phyloP scores from a whole-genome alignment of 2,113 vertebrate species.

The Ursus arctos region DNA sequence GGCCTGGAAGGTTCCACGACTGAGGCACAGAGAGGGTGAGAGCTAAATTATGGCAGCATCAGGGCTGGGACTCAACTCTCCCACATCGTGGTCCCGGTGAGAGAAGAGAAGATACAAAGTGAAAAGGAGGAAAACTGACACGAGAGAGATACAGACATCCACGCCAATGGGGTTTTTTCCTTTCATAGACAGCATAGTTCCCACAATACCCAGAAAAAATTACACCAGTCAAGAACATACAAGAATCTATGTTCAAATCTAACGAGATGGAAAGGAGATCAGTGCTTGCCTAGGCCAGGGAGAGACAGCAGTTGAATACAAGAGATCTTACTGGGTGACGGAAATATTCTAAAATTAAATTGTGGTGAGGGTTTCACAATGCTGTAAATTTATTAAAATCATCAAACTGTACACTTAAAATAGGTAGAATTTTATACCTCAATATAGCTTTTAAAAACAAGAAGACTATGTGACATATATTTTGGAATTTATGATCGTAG shows the following conservation, averaged over 20 bases:
- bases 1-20: not conserved
- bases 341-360: conserved; percentile 51
- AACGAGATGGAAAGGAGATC: conserved; percentile 43
- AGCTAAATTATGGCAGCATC: not conserved
- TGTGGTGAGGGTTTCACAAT: not conserved
- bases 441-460: conserved; percentile 45
- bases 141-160: not conserved
- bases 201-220: conserved; percentile 28
- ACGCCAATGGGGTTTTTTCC: not conserved
- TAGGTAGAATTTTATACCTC: not conserved
- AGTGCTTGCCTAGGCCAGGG: not conserved
- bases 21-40: not conserved
- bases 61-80: not conserved
- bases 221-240: not conserved
- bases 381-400: not conserved
- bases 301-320: not conserved
- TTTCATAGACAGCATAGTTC: conserved; percentile 6
- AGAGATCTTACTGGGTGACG: not conserved
- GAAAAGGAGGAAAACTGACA: conserved; percentile 49
- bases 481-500: conserved; percentile 16
- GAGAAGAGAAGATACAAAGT: conserved; percentile 17
- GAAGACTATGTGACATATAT: not conserved
- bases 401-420: conserved; percentile 25
- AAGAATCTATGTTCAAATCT: conserved; percentile 18
- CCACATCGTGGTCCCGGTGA: not conserved